A percentile compares a stretch with the other conserved stretches of the same genome.
phyloP scores from a whole-genome alignment of 1,140 invertebrate species.

The Drosophila melanogaster region Release_6_plus_ISO1_MT NC_004354.4:9497501-9498000 shows the following conservation, averaged over 20 bases:
- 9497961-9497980: background rate
- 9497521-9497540: conserved; percentile 13
- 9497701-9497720: conserved; percentile 1
- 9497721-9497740: background rate
- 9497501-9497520: conserved; percentile 4
- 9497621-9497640: conserved; percentile 38
- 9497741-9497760: no score
- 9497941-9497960: background rate
- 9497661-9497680: conserved; percentile 23
- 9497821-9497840: background rate
- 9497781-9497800: no score
- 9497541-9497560: conserved; percentile 40
- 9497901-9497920: background rate
- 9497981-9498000: background rate
- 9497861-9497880: background rate
- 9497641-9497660: conserved; percentile 41
- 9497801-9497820: no score
- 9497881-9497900: background rate
- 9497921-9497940: background rate
- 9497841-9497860: no score
- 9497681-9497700: conserved; percentile 34
- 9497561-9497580: conserved; percentile 32
- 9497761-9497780: no score
- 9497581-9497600: conserved; percentile 8
- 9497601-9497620: conserved; percentile 14